Conservation (phyloP, 2,113 vertebrate genomes). For the Noctilio leporinus region DNA sequence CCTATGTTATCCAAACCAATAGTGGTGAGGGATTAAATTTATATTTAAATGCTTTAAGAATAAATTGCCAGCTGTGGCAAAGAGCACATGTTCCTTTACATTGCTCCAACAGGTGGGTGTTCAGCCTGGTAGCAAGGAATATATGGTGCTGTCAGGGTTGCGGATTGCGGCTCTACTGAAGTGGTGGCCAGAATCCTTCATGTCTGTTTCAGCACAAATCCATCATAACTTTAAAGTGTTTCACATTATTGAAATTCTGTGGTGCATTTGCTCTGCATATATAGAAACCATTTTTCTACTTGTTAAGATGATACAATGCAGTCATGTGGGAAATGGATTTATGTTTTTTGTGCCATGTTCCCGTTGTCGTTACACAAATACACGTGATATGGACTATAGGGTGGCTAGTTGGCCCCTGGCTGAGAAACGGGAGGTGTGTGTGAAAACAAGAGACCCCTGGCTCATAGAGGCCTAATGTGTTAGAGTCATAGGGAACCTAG, state of each 20-base stretch:
- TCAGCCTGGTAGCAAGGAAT: background rate
- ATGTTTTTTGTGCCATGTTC: background rate
- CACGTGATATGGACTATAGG: background rate
- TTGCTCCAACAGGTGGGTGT: background rate
- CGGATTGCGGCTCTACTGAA: background rate
- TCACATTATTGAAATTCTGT: slow-evolving; percentile 30
- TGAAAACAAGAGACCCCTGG: background rate
- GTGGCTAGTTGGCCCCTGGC: background rate
- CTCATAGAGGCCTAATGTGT: background rate
- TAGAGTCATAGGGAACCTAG: background rate
- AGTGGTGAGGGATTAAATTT: background rate
- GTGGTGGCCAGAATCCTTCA: slow-evolving; percentile 12
- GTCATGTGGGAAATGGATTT: slow-evolving; percentile 25
- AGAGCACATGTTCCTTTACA: background rate
- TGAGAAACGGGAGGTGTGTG: background rate
- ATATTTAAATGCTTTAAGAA: background rate
- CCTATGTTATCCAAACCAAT: background rate
- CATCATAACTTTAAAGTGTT: slow-evolving; percentile 45
- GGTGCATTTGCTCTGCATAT: background rate
- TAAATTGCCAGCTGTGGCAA: background rate
- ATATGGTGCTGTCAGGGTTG: background rate
- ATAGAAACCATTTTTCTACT: slow-evolving; percentile 32
- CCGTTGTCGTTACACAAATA: slow-evolving; percentile 5
- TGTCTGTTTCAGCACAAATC: slow-evolving; percentile 36
- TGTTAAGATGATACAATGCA: slow-evolving; percentile 6